Base-by-base conservation (phyloP, 2,797 vertebrate species). In the Tenualosa thibaudeaui region DNA sequence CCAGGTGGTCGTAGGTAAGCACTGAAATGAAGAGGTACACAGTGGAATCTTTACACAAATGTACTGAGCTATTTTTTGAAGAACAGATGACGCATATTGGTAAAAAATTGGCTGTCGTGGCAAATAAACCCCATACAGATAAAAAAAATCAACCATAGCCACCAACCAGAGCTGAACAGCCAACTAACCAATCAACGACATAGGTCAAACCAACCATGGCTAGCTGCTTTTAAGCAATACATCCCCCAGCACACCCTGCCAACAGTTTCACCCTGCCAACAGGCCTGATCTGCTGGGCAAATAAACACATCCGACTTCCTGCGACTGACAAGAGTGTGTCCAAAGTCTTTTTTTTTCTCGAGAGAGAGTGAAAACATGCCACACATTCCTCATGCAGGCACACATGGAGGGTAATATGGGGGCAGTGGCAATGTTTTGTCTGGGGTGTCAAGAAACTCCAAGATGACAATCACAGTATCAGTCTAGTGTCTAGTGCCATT, bases 361-460 rank as follows among this genome's bases (percentile, higher is more conserved):
- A 88, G 78, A 83, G 86, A 87, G 84, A 75, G 93, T 89, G 94
- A 95, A 93, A 90, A 89, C 91, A 94, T 95, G 90, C 93, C 91
- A 92, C 78, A 87, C 92, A 95, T 95, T 95, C 92, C 92, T 94
- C 93, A 93, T 92, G 90, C 89, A 89, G 86, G 88, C 89, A 89
- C 89, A 81, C 84, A 4, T 56, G 40, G 2, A 68, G 24, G 54
- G 37, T 54, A 84, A 54, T 58, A 84, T 86, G 50, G 53, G 88
- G 86, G 81, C 85, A 46, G 75, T n/a, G 89, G 84, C 87, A 87
- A 86, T 86, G 88, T 87, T 87, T 86, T 88, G 90, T 87, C 83
- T 91, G 91, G 87, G 85, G 86, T 85, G 87, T 88, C 89, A 86
- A 65, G 85, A 81, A 71, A 81, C 83, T 86, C 84, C 87, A 86